A percentile compares a stretch with the other conserved stretches of the same genome.
These are phyloP conservation scores for Bombus balteatus DNA, from an alignment of 1,140 invertebrate genomes.

Conservation along the genomic window DNA sequence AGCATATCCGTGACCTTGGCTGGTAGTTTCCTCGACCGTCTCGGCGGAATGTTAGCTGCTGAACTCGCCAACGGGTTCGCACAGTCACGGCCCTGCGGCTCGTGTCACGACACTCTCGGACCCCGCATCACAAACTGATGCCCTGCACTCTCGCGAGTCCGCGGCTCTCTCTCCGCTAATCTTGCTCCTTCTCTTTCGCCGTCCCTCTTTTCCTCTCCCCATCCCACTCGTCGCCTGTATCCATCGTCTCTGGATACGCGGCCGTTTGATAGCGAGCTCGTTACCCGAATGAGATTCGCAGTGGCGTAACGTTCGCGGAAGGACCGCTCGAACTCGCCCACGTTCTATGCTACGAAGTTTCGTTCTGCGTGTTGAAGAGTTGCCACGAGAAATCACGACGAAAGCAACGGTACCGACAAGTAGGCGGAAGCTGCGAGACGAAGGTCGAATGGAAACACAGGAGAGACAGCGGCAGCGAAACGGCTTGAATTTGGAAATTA, in stretches of 20 bases:
- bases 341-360: not conserved
- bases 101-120: slow-evolving; percentile 72
- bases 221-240: slow-evolving; percentile 17
- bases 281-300: slow-evolving; percentile 64
- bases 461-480: not conserved
- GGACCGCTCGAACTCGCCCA: not conserved
- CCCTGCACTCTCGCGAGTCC: slow-evolving; percentile 38
- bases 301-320: slow-evolving; percentile 53
- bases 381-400: not conserved
- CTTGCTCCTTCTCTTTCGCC: slow-evolving; percentile 33
- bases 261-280: slow-evolving; percentile 65
- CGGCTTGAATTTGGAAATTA: not conserved
- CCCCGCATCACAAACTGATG: slow-evolving; percentile 78
- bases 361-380: not conserved
- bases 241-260: slow-evolving; percentile 52
- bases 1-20: slow-evolving; percentile 74
- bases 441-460: too few species aligned
- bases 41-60: slow-evolving; percentile 60
- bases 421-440: not conserved
- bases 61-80: slow-evolving; percentile 70
- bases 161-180: slow-evolving; percentile 22
- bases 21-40: slow-evolving; percentile 58
- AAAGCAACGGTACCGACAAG: not conserved
- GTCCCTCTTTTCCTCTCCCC: slow-evolving; percentile 3
- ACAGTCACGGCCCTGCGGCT: slow-evolving; percentile 76